These are phyloP conservation scores for Crocidura indochinensis DNA, from an alignment of 2,797 vertebrate genomes.

Conservation along the genomic window DNA sequence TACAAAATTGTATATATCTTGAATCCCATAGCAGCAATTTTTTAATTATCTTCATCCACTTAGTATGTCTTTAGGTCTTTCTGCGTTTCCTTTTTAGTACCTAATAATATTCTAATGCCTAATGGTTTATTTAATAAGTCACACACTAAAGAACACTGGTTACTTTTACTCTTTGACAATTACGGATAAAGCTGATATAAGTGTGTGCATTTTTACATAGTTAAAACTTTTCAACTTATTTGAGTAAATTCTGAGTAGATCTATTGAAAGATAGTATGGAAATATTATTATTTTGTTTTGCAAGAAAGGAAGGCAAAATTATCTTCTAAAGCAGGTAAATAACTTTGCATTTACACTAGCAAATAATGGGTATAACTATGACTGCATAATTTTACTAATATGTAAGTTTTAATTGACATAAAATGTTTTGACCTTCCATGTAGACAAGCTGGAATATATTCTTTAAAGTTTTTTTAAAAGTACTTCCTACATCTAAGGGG, in stretches of 20 bases:
- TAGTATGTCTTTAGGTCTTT: neutral
- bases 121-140: neutral
- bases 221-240: neutral
- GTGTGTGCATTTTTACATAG: neutral
- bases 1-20: neutral
- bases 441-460: neutral
- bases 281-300: neutral
- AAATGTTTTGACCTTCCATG: neutral
- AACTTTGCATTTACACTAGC: neutral
- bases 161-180: neutral
- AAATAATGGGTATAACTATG: neutral
- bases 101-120: neutral
- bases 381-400: neutral
- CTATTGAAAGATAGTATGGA: neutral
- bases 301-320: neutral
- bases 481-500: neutral
- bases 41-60: conserved; percentile 22
- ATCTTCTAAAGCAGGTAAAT: neutral
- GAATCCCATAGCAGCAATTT: neutral
- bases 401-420: neutral
- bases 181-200: neutral
- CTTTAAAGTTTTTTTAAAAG: neutral
- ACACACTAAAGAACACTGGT: neutral
- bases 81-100: neutral
- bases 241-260: neutral